Conservation (phyloP, 1,140 invertebrate species). For the Heliothis subflexa region DNA sequence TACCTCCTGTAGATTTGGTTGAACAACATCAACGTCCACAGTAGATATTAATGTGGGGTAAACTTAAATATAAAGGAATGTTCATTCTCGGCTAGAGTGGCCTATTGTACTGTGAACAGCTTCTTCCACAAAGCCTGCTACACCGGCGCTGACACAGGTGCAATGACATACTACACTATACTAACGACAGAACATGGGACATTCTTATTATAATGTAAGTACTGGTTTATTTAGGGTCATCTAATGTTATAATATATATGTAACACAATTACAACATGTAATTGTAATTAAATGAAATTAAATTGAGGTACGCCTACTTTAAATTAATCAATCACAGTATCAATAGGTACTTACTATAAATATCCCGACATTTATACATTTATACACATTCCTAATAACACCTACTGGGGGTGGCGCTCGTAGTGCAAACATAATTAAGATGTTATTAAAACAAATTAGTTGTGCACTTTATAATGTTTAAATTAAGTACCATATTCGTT, state of each 20-base stretch:
- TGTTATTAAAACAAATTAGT: not conserved
- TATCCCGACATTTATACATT: too few species aligned
- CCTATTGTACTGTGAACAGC: constrained; percentile 47
- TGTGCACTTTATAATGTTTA: not conserved
- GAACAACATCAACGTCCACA: not conserved
- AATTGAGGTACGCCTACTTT: too few species aligned
- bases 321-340: too few species aligned
- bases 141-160: constrained; percentile 1
- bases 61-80: constrained; percentile 16
- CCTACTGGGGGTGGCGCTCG: too few species aligned
- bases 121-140: constrained; percentile 36
- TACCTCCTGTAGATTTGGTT: not conserved
- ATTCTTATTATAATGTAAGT: not conserved
- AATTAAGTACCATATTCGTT: not conserved
- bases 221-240: too few species aligned
- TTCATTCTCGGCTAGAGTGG: constrained; percentile 42
- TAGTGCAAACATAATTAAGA: not conserved
- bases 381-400: too few species aligned
- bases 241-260: too few species aligned
- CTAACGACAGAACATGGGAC: constrained; percentile 6
- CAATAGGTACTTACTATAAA: too few species aligned
- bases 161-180: constrained; percentile 24
- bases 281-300: too few species aligned
- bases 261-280: too few species aligned
- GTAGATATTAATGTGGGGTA: constrained; percentile 1